Conservation (phyloP, 2,797 vertebrate species). For the Pogoniulus pusillus region DNA sequence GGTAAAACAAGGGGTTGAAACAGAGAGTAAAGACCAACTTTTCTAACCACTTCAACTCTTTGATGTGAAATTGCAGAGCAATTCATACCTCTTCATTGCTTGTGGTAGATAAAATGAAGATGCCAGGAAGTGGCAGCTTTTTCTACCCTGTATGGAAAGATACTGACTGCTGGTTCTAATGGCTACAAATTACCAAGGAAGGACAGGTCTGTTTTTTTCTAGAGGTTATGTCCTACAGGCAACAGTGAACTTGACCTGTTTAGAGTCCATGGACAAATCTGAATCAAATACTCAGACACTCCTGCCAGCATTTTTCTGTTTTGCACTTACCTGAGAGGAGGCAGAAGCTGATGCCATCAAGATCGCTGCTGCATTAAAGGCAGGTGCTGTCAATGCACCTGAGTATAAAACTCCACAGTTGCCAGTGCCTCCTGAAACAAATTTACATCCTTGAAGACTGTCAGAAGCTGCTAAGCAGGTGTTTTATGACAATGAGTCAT, state of each 20-base stretch:
- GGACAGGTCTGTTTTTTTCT: neutral
- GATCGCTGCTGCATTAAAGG: neutral
- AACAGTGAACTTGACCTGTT: neutral
- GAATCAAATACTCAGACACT: neutral
- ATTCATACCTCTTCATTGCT: neutral
- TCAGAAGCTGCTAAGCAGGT: conserved; percentile 47
- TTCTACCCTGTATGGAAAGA: neutral
- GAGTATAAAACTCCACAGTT: neutral
- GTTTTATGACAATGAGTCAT: conserved; percentile 65
- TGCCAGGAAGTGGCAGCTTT: neutral
- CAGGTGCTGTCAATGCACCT: neutral
- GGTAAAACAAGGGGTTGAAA: neutral
- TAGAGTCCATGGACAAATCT: neutral
- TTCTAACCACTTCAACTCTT: neutral
- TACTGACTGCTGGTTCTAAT: neutral
- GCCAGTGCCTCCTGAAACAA: conserved; percentile 17
- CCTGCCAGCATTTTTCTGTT: neutral
- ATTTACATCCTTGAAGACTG: conserved; percentile 14
- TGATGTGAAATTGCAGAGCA: neutral
- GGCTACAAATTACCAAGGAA: neutral
- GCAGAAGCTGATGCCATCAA: conserved; percentile 22
- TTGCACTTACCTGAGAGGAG: conserved; percentile 53
- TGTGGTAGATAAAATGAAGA: accelerated
- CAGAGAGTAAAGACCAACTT: neutral
- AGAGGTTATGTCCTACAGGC: neutral